A percentile compares a stretch with the other conserved stretches of the same genome.
Evolutionary conservation across 2,888 invertebrate genomes (phyloP).

Genomic region (Calameuta pallipes): DNA sequence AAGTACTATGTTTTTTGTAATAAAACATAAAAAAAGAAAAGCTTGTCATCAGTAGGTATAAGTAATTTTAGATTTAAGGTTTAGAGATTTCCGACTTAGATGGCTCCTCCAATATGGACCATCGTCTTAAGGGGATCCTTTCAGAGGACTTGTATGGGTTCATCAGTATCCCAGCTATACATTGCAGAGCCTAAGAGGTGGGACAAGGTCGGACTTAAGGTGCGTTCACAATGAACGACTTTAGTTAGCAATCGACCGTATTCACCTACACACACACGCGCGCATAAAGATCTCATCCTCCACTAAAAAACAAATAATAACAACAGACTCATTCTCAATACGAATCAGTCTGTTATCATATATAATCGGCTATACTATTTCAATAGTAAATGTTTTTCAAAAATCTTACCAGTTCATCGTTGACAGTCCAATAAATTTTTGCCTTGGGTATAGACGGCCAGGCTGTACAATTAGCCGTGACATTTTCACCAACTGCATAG

Average conservation of each 20-base stretch:
- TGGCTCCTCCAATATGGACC: not conserved
- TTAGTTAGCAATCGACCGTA: not conserved
- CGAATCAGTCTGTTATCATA: not conserved
- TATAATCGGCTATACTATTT: not conserved
- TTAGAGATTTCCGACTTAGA: not conserved
- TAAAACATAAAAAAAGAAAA: not conserved
- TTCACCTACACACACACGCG: not conserved
- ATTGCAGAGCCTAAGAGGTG: not conserved
- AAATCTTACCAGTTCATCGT: conserved; percentile 64
- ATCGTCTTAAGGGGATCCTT: not conserved
- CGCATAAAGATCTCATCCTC: not conserved
- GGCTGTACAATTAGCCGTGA: conserved; percentile 67
- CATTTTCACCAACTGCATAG: conserved; percentile 67
- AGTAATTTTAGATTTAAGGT: not conserved
- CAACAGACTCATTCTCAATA: not conserved
- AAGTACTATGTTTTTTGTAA: too few species aligned
- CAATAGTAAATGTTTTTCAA: not conserved
- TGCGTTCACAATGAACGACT: not conserved
- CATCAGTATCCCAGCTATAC: not conserved
- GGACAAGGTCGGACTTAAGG: not conserved
- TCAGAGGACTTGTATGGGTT: not conserved
- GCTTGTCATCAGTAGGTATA: not conserved
- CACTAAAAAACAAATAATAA: not conserved
- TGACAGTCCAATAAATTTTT: conserved; percentile 67
- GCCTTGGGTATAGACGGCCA: conserved; percentile 67